Conservation (phyloP, 2,888 invertebrate species). For the Argyresthia goedartella region DNA sequence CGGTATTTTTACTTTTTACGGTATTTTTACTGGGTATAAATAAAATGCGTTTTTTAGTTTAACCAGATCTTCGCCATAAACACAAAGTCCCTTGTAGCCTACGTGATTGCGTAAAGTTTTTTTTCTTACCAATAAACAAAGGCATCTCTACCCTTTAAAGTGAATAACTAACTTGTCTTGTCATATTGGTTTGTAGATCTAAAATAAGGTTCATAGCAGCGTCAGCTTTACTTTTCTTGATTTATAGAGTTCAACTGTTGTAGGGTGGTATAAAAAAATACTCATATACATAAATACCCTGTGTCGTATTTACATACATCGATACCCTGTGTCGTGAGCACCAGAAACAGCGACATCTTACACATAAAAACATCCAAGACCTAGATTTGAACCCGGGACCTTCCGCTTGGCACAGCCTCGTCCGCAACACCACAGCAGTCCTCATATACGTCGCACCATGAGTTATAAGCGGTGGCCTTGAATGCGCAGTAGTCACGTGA, state of each 20-base stretch:
- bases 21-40: conserved; percentile 33
- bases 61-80: conserved; percentile 39
- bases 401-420: too few species aligned
- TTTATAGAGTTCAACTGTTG: background rate
- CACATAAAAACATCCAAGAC: too few species aligned
- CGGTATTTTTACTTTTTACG: too few species aligned
- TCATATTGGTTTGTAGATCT: background rate
- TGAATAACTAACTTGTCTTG: background rate
- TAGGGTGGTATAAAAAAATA: background rate
- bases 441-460: too few species aligned
- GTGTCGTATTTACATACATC: too few species aligned
- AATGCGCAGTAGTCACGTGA: too few species aligned
- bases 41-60: conserved; percentile 48
- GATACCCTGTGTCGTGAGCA: too few species aligned
- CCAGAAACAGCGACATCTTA: too few species aligned
- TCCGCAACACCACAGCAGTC: too few species aligned
- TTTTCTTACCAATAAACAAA: conserved; percentile 24
- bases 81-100: conserved; percentile 34
- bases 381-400: too few species aligned
- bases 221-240: background rate
- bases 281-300: too few species aligned
- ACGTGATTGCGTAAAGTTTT: conserved; percentile 37
- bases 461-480: too few species aligned
- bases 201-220: background rate
- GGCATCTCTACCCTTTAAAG: conserved; percentile 11